Evolutionary conservation across 2,888 invertebrate species (phyloP).

Genomic region (Salpingus planirostris): DNA sequence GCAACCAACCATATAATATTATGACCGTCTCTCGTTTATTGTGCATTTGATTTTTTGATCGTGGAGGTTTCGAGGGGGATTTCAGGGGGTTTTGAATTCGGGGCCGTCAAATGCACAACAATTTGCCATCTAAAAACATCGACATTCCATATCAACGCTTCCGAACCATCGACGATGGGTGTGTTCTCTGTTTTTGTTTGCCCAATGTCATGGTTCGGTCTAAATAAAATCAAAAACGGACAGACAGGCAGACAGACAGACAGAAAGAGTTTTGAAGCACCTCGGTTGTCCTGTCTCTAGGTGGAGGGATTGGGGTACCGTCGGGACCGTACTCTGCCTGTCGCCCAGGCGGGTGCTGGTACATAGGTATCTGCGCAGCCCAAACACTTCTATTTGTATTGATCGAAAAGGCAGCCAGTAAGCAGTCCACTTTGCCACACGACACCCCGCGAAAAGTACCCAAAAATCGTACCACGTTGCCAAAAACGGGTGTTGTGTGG

Average conservation of each 20-base stretch:
- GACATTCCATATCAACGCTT: constrained; percentile 25
- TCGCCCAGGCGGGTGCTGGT: constrained; percentile 51
- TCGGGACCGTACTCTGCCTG: constrained; percentile 42
- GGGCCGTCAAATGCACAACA: neutral
- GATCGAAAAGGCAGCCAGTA: constrained; percentile 12
- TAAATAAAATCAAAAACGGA: constrained; percentile 15
- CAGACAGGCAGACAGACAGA: constrained; percentile 31
- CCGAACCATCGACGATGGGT: constrained; percentile 13
- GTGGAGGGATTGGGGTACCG: constrained; percentile 41
- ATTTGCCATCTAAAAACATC: constrained; percentile 17
- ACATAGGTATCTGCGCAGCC: constrained; percentile 52
- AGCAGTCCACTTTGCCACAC: constrained; percentile 10
- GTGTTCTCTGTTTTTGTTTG: too few relatives aligned
- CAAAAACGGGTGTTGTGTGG: constrained; percentile 4
- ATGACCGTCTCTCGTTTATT: too few relatives aligned
- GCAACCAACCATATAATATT: too few relatives aligned
- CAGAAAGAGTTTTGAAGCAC: constrained; percentile 45
- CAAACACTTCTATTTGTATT: constrained; percentile 34
- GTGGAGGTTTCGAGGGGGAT: too few relatives aligned
- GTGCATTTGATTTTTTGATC: too few relatives aligned
- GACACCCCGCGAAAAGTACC: too few relatives aligned
- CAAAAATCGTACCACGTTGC: too few relatives aligned
- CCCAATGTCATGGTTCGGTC: too few relatives aligned
- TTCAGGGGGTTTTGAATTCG: too few relatives aligned
- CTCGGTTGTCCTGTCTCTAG: constrained; percentile 43